Conservation (phyloP, 2,888 invertebrate species). For the Panopea generosa region DNA sequence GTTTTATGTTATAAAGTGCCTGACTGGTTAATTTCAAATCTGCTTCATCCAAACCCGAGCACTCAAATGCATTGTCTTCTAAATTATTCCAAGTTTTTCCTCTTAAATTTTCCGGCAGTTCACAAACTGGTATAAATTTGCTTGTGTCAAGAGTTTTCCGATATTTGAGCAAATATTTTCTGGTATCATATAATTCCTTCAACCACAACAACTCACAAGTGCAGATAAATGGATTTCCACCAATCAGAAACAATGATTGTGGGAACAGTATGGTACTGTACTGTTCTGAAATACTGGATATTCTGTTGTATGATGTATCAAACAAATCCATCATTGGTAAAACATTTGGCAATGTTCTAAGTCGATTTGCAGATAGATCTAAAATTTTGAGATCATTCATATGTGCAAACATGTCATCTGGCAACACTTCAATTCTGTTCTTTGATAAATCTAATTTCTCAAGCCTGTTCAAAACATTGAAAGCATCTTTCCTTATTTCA, state of each 20-base stretch:
- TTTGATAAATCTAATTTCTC: conserved; percentile 57
- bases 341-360: conserved; percentile 44
- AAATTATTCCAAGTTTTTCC: conserved; percentile 67
- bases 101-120: conserved; percentile 48
- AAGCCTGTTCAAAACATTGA: conserved; percentile 27
- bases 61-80: conserved; percentile 65
- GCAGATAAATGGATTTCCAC: conserved; percentile 66
- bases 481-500: conserved; percentile 23
- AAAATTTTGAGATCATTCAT: conserved; percentile 49
- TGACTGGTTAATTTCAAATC: conserved; percentile 14
- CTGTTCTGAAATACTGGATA: conserved; percentile 41
- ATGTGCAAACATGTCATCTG: conserved; percentile 34
- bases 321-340: conserved; percentile 65
- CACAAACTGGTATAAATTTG: conserved; percentile 69
- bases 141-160: conserved; percentile 51
- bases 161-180: conserved; percentile 68
- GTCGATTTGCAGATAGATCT: conserved; percentile 55
- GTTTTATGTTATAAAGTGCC: conserved; percentile 15
- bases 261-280: conserved; percentile 59
- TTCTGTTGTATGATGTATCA: conserved; percentile 62
- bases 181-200: conserved; percentile 66
- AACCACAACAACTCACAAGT: conserved; percentile 65
- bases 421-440: conserved; percentile 49
- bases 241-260: conserved; percentile 61
- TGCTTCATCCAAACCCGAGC: conserved; percentile 26